Evolutionary conservation across 2,888 invertebrate species (phyloP).

Genomic region (Dexiosoma caninum): DNA sequence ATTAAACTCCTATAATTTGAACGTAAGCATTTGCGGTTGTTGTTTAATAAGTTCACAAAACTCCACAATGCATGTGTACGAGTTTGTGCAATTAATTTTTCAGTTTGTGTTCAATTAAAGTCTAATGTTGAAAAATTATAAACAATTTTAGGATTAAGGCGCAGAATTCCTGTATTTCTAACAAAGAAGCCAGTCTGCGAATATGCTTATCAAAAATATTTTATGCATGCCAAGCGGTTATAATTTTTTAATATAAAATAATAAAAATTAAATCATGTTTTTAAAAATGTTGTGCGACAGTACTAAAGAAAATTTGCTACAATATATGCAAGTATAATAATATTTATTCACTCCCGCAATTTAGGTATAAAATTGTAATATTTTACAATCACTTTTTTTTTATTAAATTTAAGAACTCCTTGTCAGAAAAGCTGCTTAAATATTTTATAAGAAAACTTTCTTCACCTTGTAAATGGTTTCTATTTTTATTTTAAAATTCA

Average conservation of each 20-base stretch:
- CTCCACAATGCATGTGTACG: background rate
- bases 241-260: slow-evolving; percentile 36
- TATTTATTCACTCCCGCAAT: background rate
- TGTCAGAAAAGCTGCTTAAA: too few relatives aligned
- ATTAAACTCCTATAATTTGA: slow-evolving; percentile 21
- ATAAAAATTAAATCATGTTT: background rate
- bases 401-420: too few relatives aligned
- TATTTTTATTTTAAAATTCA: too few relatives aligned
- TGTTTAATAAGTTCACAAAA: slow-evolving; percentile 8
- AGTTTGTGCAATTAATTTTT: slow-evolving; percentile 18
- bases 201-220: background rate
- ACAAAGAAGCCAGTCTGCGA: background rate
- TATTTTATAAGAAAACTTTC: too few relatives aligned
- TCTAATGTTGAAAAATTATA: background rate
- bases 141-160: background rate
- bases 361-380: too few relatives aligned
- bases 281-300: background rate
- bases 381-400: too few relatives aligned
- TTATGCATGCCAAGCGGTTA: slow-evolving; percentile 41
- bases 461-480: too few relatives aligned
- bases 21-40: background rate
- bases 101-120: background rate
- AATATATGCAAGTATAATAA: too few relatives aligned
- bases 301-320: background rate
- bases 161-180: background rate